Evolutionary conservation across 1,140 invertebrate genomes (phyloP).

Genomic region (Whitmania pigra): DNA sequence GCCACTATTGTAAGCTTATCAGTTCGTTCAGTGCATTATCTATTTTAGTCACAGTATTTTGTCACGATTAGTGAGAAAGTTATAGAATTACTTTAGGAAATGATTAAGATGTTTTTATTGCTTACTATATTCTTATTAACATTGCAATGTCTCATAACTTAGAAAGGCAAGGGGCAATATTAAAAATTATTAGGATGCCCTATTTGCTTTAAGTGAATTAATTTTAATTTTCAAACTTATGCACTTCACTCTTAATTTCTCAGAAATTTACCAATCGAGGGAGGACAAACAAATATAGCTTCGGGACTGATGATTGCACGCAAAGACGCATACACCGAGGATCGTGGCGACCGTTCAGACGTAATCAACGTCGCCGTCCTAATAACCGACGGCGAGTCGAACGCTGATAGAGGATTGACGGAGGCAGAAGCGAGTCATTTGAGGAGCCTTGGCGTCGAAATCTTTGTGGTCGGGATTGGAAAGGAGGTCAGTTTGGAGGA

Average conservation of each 20-base stretch:
- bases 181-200: too few species aligned
- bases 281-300: slow-evolving; percentile 33
- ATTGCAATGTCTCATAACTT: too few species aligned
- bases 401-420: slow-evolving; percentile 21
- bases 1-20: not conserved
- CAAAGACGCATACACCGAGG: slow-evolving; percentile 25
- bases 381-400: slow-evolving; percentile 35
- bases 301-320: slow-evolving; percentile 28
- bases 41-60: too few species aligned
- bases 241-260: slow-evolving; percentile 30
- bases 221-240: too few species aligned
- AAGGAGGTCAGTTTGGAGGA: not conserved
- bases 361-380: slow-evolving; percentile 34
- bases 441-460: slow-evolving; percentile 12
- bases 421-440: slow-evolving; percentile 9
- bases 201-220: too few species aligned
- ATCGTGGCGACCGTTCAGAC: slow-evolving; percentile 30
- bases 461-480: slow-evolving; percentile 16
- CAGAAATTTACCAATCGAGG: slow-evolving; percentile 27
- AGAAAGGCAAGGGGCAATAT: too few species aligned
- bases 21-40: too few species aligned
- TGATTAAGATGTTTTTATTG: too few species aligned
- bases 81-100: too few species aligned
- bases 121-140: too few species aligned
- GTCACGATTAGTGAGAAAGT: too few species aligned